Evolutionary conservation across 1,140 invertebrate species (phyloP), one percentile per base, ranked within the genome.

Genomic region (Hylaeus volcanicus): DNA sequence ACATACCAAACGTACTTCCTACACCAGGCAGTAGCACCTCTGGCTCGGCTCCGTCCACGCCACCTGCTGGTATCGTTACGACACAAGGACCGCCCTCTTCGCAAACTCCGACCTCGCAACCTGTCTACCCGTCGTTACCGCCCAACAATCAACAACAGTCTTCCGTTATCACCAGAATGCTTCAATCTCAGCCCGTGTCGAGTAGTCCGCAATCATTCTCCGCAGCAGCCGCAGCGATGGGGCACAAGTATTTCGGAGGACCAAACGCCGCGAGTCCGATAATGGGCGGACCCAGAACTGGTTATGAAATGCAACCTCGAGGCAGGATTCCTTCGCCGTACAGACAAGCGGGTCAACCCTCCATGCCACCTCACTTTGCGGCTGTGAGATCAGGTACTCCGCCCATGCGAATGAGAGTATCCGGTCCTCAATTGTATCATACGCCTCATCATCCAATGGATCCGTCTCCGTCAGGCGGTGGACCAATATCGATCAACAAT

Each of bases 131-230:
- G 83, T 89, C 79, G 79, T 88, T 82, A 89, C 92, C 69, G 89
- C 91, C 79, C 79, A 90, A 15, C 85, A 93, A 93, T 81, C 65
- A 68, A 45, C 94, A 95, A 87, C 94, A 94, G 68, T 94, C 95
- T 45, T 95, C 95, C 39, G 95, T 95, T 1, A 95, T 96, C 26
- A 96, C 95, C 2, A 93, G 95, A 63, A 95, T 96, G 94, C 91
- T 95, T 56, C 95, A 95, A 69, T 92, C 94, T 0, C 93, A 94
- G 56, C 92, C 94, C 26, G 91, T 93, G 0, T 89, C 92, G 1
- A 91, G 75, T 39, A 87, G 86, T 56, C 87, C 93, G 12, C 93
- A 93, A 51, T 93, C 92, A 2, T 94, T 93, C 64, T 90, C 92
- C 11, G 92, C 92, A 0, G 93, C 93, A 0, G 93, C 93, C 0